phyloP scores from a whole-genome alignment of 2,113 vertebrate genomes.

The Tetrax tetrax region DNA sequence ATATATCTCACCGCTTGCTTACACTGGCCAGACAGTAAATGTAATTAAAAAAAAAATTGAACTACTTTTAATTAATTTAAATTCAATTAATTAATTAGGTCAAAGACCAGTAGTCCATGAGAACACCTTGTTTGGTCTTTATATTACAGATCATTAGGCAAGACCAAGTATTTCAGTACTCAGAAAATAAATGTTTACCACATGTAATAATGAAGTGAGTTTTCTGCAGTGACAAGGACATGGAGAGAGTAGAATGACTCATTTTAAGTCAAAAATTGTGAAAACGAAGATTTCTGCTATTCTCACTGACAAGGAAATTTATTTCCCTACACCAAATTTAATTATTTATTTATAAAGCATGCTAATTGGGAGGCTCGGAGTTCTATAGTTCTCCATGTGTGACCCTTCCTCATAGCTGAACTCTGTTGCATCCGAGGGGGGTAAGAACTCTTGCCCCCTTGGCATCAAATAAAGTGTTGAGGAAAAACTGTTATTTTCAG shows the following conservation, averaged over 20 bases:
- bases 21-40: background rate
- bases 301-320: background rate
- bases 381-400: background rate
- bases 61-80: background rate
- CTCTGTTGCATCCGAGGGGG: background rate
- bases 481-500: background rate
- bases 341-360: background rate
- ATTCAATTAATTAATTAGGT: background rate
- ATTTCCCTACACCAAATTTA: background rate
- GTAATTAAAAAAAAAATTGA: background rate
- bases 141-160: background rate
- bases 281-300: background rate
- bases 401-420: background rate
- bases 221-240: background rate
- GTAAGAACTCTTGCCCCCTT: background rate
- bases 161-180: background rate
- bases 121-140: background rate
- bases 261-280: background rate
- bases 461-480: fast-evolving
- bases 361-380: background rate
- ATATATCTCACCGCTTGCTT: background rate
- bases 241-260: background rate
- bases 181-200: background rate
- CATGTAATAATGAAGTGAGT: background rate
- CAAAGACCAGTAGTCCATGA: background rate